Base-by-base conservation (phyloP, 2,797 vertebrate genomes). In the Siniperca obscura region DNA sequence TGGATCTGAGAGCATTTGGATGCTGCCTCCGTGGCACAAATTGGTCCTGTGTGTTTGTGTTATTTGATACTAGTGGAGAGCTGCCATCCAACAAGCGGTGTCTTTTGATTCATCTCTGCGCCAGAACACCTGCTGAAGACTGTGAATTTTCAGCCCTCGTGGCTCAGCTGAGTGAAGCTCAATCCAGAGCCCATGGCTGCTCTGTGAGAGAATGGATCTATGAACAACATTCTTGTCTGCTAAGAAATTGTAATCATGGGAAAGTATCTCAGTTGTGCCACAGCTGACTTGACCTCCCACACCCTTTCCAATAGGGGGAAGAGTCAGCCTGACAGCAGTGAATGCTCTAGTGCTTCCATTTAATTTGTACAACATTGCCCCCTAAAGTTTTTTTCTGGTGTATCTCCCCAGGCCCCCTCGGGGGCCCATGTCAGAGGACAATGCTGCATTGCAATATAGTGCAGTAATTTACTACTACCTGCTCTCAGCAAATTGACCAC, bases 351-450 rank as follows among this genome's bases (percentile, higher is more conserved):
- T 60, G 48, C 48, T 78, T 86, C 14, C 27, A 17, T 65, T 87
- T 89, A 76, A 84, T 81, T 93, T 93, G 92, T 92, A 76, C 94
- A 96, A 96, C 89, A 92, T 90, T 95, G 93, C 95, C 95, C 92
- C 94, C 95, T 92, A 87, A 92, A 91, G 95, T 90, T 84, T 72
- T 70, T 70, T 74, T 38, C 62, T 76, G 79, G 86, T 75, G 74
- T 48, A 75, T 79, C 76, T 83, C 79, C 44, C 14, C 34, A 30
- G 74, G 61, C 76, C 59, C 73, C 42, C 70, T 25, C 0, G 1
- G 30, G 74, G 65, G 67, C 27, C 48, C 30, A 0, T 86, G 83
- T 88, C 86, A 90, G 83, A 90, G 85, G 83, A 91, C 78, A 76
- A 80, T 68, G 62, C 71, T 84, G 81, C 64, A 60, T 84, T 64